These are phyloP conservation scores for Puma concolor DNA, from an alignment of 2,113 vertebrate genomes.

Conservation along the genomic window DNA sequence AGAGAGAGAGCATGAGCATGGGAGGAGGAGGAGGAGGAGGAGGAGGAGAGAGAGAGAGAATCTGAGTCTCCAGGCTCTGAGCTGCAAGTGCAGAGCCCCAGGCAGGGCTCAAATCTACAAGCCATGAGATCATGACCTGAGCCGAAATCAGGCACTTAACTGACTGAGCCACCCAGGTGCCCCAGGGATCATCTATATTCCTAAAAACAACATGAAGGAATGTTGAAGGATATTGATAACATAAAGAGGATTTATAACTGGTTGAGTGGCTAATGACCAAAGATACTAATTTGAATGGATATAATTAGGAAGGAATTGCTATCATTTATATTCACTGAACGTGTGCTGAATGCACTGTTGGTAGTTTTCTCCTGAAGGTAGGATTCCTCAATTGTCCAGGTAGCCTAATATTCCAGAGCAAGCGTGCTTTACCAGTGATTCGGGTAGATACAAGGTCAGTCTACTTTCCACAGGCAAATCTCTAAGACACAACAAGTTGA, in stretches of 20 bases:
- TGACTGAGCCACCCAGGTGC: too few relatives aligned
- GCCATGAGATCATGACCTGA: too few relatives aligned
- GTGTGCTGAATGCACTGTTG: not conserved
- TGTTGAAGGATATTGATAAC: not conserved
- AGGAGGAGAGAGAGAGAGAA: too few relatives aligned
- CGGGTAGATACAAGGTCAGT: not conserved
- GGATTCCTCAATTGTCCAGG: not conserved
- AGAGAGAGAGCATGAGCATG: too few relatives aligned
- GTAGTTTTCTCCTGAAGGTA: not conserved
- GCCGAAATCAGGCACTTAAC: too few relatives aligned
- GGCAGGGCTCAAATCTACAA: too few relatives aligned
- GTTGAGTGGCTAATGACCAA: not conserved
- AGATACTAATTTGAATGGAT: not conserved
- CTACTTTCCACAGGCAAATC: not conserved
- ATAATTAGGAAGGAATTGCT: not conserved
- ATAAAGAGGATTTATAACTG: not conserved
- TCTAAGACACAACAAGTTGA: not conserved
- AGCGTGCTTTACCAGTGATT: not conserved
- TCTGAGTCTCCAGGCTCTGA: too few relatives aligned
- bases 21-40: too few relatives aligned
- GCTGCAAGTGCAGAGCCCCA: too few relatives aligned
- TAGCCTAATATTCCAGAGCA: not conserved
- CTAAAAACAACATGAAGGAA: not conserved
- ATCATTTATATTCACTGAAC: too few relatives aligned
- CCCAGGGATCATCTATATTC: not conserved